These are phyloP conservation scores for Lepus timidus DNA, from an alignment of 2,113 vertebrate genomes.

Conservation along the genomic window DNA sequence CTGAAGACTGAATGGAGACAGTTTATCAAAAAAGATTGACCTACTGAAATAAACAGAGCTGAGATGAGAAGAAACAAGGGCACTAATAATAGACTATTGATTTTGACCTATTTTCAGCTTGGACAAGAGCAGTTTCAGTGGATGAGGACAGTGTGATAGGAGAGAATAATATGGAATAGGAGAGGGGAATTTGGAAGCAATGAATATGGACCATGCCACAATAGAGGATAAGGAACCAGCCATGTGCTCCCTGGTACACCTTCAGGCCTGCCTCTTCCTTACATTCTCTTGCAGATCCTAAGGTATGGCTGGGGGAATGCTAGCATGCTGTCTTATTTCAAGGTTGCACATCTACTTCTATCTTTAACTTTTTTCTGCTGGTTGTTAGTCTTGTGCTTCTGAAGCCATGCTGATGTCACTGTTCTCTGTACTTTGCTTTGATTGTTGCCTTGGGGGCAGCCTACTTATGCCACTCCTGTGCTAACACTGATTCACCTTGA, in stretches of 20 bases:
- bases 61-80: not conserved
- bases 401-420: not conserved
- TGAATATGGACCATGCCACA: not conserved
- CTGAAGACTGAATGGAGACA: not conserved
- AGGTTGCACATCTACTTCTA: not conserved
- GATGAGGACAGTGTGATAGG: not conserved
- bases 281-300: not conserved
- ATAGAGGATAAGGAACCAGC: not conserved
- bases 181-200: not conserved
- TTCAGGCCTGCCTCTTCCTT: not conserved
- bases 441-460: not conserved
- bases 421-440: not conserved
- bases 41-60: not conserved
- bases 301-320: not conserved
- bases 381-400: not conserved
- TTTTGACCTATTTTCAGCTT: not conserved
- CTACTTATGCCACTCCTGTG: not conserved
- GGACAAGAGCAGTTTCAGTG: not conserved
- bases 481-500: not conserved
- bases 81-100: not conserved
- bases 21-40: not conserved
- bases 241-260: not conserved
- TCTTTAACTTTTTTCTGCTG: not conserved
- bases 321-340: not conserved
- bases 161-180: not conserved